These are phyloP conservation scores for Epinephelus moara DNA, from an alignment of 2,113 vertebrate genomes.

Conservation along the genomic window DNA sequence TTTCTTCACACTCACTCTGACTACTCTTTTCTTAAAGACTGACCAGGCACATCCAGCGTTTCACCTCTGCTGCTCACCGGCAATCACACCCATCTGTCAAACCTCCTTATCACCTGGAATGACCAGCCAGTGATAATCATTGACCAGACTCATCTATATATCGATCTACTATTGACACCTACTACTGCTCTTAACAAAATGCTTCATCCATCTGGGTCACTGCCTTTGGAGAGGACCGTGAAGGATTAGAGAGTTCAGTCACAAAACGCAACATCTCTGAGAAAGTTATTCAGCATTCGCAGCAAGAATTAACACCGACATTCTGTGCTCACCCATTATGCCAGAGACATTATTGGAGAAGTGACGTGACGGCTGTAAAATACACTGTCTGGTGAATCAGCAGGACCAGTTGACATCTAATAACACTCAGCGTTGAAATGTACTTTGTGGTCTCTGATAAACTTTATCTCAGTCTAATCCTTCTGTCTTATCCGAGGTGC, in stretches of 20 bases:
- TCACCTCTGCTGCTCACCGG: constrained; percentile 41
- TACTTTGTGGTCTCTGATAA: constrained; percentile 73
- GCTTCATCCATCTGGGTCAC: constrained; percentile 54
- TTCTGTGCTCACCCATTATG: constrained; percentile 49
- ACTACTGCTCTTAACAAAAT: constrained; percentile 46
- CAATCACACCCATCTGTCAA: constrained; percentile 14
- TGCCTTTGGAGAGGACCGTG: constrained; percentile 64
- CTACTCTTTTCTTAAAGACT: constrained; percentile 39
- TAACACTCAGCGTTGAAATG: constrained; percentile 69
- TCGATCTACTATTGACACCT: constrained; percentile 34
- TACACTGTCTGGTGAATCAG: constrained; percentile 51
- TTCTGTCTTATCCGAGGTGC: constrained; percentile 82
- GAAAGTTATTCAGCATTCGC: constrained; percentile 36
- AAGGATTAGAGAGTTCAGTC: constrained; percentile 59
- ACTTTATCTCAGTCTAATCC: constrained; percentile 77
- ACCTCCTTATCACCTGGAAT: constrained; percentile 40
- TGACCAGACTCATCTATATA: constrained; percentile 31
- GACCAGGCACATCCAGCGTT: constrained; percentile 36
- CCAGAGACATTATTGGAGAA: constrained; percentile 49
- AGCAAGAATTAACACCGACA: constrained; percentile 21
- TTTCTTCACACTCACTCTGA: constrained; percentile 48
- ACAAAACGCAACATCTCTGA: constrained; percentile 34
- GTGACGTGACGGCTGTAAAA: constrained; percentile 56
- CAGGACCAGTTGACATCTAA: constrained; percentile 53
- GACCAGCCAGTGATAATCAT: constrained; percentile 42